A percentile compares a stretch with the other conserved stretches of the same genome.
These are phyloP conservation scores for Trachelus tabidus DNA, from an alignment of 2,888 invertebrate genomes.

Conservation along the genomic window DNA sequence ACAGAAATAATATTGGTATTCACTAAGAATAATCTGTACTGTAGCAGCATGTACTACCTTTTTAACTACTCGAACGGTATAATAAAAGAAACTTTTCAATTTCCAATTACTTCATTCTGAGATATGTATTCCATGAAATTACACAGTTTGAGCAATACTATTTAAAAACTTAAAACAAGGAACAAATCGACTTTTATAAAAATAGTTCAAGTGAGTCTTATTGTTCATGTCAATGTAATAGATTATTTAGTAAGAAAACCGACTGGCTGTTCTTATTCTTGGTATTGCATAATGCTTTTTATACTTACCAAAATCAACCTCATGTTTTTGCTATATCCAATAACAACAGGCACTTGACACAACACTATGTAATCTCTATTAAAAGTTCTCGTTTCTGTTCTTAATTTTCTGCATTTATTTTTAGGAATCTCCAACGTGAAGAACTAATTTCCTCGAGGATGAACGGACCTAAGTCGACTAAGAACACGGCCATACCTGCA, in stretches of 20 bases:
- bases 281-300: not conserved
- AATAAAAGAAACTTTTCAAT: too few relatives aligned
- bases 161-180: not conserved
- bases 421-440: slow-evolving; percentile 28
- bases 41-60: not conserved
- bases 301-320: slow-evolving; percentile 44
- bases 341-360: slow-evolving; percentile 39
- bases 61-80: not conserved
- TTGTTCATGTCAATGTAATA: not conserved
- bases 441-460: slow-evolving; percentile 33
- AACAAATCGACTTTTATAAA: not conserved
- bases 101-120: not conserved
- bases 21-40: not conserved
- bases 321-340: slow-evolving; percentile 37
- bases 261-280: not conserved
- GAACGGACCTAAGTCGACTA: slow-evolving; percentile 56
- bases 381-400: slow-evolving; percentile 1
- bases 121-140: not conserved
- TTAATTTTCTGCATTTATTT: slow-evolving; percentile 32
- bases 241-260: not conserved
- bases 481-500: slow-evolving; percentile 58
- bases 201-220: not conserved
- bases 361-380: slow-evolving; percentile 25
- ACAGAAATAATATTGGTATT: not conserved
- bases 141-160: too few relatives aligned